These are phyloP conservation scores for Cherax destructor DNA, from an alignment of 1,140 invertebrate genomes.

Conservation along the genomic window DNA sequence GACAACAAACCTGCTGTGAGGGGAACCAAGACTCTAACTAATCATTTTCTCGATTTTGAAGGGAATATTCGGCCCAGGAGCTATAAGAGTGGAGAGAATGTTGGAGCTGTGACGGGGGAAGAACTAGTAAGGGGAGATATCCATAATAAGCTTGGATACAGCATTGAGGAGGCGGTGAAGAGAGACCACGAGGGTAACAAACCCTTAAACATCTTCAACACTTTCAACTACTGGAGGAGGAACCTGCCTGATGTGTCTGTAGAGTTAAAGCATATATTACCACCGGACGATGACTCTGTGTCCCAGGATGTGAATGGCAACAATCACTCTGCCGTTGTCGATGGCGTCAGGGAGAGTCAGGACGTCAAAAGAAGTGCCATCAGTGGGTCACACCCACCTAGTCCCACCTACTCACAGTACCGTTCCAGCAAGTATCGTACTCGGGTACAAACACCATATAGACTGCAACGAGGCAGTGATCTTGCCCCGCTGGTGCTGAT, in stretches of 20 bases:
- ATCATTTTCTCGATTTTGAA: slow-evolving; percentile 48
- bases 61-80: slow-evolving; percentile 44
- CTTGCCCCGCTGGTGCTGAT: not conserved
- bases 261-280: slow-evolving; percentile 26
- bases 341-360: not conserved
- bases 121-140: not conserved
- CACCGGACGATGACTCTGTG: not conserved
- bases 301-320: slow-evolving; percentile 30
- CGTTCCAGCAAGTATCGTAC: not conserved
- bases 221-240: slow-evolving; percentile 55
- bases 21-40: not conserved
- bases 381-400: not conserved
- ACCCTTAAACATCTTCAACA: slow-evolving; percentile 43
- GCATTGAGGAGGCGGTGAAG: not conserved
- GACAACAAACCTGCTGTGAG: slow-evolving; percentile 61
- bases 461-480: not conserved
- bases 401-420: not conserved
- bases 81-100: not conserved
- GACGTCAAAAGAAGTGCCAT: not conserved
- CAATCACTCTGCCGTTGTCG: not conserved
- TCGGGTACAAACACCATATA: not conserved
- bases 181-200: not conserved
- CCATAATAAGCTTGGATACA: not conserved
- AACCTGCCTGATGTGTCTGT: slow-evolving; percentile 48
- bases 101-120: not conserved